Conservation (phyloP, 2,113 vertebrate species). For the Pachypanchax playfairii region DNA sequence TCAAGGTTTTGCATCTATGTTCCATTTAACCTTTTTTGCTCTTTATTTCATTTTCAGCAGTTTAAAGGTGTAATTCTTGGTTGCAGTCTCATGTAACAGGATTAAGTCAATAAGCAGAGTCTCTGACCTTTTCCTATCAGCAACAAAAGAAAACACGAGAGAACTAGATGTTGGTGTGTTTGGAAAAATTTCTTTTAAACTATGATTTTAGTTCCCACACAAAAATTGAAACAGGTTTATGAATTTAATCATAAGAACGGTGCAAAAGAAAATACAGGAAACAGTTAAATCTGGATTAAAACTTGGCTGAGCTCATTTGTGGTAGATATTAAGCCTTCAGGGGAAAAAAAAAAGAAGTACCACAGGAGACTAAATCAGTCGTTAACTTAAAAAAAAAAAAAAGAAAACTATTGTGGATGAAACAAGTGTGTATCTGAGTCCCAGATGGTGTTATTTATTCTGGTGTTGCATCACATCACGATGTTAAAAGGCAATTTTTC, state of each 20-base stretch:
- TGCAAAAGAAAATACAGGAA: background rate
- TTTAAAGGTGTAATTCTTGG: slow-evolving; percentile 37
- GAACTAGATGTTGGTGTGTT: slow-evolving; percentile 2
- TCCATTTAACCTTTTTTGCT: background rate
- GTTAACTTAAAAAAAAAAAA: background rate
- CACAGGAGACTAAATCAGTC: background rate
- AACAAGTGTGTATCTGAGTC: slow-evolving; percentile 18
- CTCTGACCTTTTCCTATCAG: slow-evolving; percentile 27
- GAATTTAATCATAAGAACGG: background rate
- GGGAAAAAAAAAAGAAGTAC: slow-evolving; percentile 33
- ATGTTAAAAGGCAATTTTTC: slow-evolving; percentile 2
- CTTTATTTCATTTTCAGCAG: slow-evolving; percentile 15
- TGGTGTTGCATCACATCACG: background rate
- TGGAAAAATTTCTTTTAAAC: slow-evolving; percentile 2
- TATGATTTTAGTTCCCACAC: background rate
- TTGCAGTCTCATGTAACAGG: slow-evolving; percentile 38
- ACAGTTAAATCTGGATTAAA: no score
- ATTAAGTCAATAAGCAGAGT: slow-evolving; percentile 42
- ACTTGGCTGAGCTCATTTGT: slow-evolving; percentile 1
- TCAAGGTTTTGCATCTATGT: background rate
- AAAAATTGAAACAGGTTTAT: background rate
- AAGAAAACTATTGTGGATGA: background rate
- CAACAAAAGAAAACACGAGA: slow-evolving; percentile 21
- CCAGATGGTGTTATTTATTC: slow-evolving; percentile 37
- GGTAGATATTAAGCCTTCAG: slow-evolving; percentile 8